These are phyloP conservation scores for Stenoptilia bipunctidactyla DNA, from an alignment of 2,888 invertebrate species.

Conservation along the genomic window DNA sequence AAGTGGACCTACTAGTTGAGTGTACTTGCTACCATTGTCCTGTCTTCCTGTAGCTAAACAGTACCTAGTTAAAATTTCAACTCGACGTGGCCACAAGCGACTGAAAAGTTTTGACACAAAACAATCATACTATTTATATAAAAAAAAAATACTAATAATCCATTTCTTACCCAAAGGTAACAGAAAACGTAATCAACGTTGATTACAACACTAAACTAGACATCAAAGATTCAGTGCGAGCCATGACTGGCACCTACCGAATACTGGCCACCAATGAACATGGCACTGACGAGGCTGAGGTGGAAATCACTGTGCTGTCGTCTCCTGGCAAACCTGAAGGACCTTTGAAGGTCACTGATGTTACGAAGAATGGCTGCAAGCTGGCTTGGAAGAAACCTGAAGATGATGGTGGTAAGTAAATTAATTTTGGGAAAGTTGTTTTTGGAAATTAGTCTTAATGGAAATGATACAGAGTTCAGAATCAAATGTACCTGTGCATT, in stretches of 20 bases:
- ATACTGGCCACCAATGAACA: constrained; percentile 92
- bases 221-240: constrained; percentile 82
- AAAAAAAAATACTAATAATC: too few species aligned
- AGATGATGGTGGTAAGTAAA: constrained; percentile 89
- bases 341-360: constrained; percentile 88
- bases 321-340: constrained; percentile 90
- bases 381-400: constrained; percentile 94
- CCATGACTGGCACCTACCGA: constrained; percentile 91
- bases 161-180: constrained; percentile 47
- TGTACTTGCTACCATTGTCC: too few species aligned
- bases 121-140: too few species aligned
- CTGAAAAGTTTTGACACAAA: too few species aligned
- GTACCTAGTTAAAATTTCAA: too few species aligned
- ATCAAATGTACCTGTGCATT: too few species aligned
- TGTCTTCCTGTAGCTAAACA: too few species aligned
- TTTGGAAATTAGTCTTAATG: too few species aligned
- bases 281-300: constrained; percentile 92
- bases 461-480: too few species aligned
- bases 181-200: constrained; percentile 83
- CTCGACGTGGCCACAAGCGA: too few species aligned
- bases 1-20: too few species aligned
- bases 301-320: constrained; percentile 89
- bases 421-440: too few species aligned
- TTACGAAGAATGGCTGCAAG: constrained; percentile 91
- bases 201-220: constrained; percentile 92